Percentiles rank a stretch among this genome's conserved stretches.
Conservation (phyloP, 2,113 vertebrate species). For the Penelope pileata region DNA sequence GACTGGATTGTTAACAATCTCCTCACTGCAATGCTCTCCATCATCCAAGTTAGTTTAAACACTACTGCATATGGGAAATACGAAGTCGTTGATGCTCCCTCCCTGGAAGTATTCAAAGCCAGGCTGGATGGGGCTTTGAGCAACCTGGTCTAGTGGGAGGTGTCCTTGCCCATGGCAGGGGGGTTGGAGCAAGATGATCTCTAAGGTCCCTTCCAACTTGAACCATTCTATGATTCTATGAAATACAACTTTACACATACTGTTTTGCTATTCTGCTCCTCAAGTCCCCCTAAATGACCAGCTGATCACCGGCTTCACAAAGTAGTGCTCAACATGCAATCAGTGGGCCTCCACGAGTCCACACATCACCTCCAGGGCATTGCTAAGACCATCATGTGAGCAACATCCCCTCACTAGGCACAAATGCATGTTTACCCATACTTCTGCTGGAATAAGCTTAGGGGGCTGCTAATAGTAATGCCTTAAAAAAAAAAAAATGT, state of each 20-base stretch:
- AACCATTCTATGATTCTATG: too few species aligned
- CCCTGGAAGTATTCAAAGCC: too few species aligned
- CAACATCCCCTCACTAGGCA: accelerated
- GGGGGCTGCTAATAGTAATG: background rate
- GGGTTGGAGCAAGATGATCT: too few species aligned
- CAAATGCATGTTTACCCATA: background rate
- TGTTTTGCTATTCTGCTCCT: background rate
- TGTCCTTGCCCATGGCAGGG: too few species aligned
- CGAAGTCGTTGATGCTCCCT: too few species aligned
- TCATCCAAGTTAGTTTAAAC: background rate
- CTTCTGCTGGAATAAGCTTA: background rate
- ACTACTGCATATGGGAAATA: background rate
- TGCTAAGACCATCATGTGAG: background rate
- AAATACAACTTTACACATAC: accelerated
- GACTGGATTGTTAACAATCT: background rate
- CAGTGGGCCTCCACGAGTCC: background rate
- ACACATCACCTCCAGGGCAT: too few species aligned
- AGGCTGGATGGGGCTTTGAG: too few species aligned
- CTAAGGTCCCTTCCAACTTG: too few species aligned
- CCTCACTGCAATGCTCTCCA: background rate
- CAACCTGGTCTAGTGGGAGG: too few species aligned
- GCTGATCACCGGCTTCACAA: background rate
- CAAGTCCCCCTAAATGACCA: background rate
- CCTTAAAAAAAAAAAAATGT: background rate
- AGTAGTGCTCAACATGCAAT: accelerated